These are phyloP conservation scores for Sminthopsis crassicaudata DNA, from an alignment of 2,113 vertebrate species.

Conservation along the genomic window DNA sequence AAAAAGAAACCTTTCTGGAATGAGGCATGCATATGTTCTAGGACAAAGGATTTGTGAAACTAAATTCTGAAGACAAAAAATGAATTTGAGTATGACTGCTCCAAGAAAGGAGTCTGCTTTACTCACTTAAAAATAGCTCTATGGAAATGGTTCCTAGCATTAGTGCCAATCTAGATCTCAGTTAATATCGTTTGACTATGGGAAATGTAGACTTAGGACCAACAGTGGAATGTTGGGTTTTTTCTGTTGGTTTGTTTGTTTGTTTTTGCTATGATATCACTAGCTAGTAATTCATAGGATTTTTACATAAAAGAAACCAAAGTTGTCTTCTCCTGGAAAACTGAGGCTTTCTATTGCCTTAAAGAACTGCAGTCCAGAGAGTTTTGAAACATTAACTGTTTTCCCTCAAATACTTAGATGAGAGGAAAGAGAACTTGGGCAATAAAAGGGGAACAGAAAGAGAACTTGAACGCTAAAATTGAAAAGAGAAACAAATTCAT, in stretches of 20 bases:
- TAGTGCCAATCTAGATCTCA: background rate
- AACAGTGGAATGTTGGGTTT: background rate
- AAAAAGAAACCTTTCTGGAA: background rate
- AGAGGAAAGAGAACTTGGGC: too few relatives aligned
- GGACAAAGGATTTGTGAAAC: slow-evolving; percentile 5
- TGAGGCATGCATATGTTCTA: background rate
- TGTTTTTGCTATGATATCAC: background rate
- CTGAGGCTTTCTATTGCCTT: background rate
- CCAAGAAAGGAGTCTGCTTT: background rate
- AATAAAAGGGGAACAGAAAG: too few relatives aligned
- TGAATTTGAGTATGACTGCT: background rate
- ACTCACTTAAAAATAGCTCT: background rate
- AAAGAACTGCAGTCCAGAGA: background rate
- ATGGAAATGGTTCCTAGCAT: background rate
- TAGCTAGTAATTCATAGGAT: background rate
- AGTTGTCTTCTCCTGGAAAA: background rate
- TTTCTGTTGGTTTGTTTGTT: background rate
- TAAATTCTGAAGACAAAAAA: background rate
- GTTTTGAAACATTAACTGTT: background rate
- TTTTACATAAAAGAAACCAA: background rate
- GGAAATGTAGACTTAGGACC: background rate
- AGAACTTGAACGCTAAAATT: too few relatives aligned
- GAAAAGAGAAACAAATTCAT: background rate
- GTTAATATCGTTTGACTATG: background rate
- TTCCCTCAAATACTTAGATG: background rate